Base-by-base conservation (phyloP, 2,797 vertebrate genomes). In the Emys orbicularis region DNA sequence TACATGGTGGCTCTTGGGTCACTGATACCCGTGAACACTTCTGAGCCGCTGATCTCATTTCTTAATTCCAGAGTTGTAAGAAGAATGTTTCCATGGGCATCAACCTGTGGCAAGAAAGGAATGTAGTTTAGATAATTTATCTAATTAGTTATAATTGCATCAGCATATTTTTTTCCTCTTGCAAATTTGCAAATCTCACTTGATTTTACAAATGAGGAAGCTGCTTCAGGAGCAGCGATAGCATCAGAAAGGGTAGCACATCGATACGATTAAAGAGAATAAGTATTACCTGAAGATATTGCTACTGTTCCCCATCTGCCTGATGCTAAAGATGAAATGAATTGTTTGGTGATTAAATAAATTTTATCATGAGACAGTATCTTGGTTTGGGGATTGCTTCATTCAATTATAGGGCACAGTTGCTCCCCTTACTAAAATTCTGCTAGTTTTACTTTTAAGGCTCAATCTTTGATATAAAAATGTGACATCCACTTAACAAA, bases 81-180 rank as follows among this genome's bases (percentile, higher is more conserved):
- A 5, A 99, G 98, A 95, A 99, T 98, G 97, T 99, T 99, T 81
- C 99, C 99, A 2, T 99, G 99, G 82, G 98, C 93, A 54, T 99
- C 99, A 41, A 99, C 99, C 99, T 99, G 97, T 76, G 34, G 76
- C 86, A 96, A 97, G 92, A 96, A 93, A 93, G 95, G 47, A 94
- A 92, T 1, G 77, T 11, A 52, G 83, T 96, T 97, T 95, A 98
- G 97, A 92, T 52, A 92, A 65, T 16, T 11, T 65, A 7, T 34
- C 94, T 76, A 81, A 34, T 41, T 81, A 86, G 54, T 53, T 27
- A 65, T 44, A 31, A 72, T 19, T 44, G 29, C 12, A 6, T 79
- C 25, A 34, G 37, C 76, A 31, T 44, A 18, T 76, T 13, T 37
- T 68, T 41, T 23, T 5, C 25, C 8, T 41, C 41, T 84, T 25